Conservation (phyloP, 2,113 vertebrate genomes). For the Tupaia tana region DNA sequence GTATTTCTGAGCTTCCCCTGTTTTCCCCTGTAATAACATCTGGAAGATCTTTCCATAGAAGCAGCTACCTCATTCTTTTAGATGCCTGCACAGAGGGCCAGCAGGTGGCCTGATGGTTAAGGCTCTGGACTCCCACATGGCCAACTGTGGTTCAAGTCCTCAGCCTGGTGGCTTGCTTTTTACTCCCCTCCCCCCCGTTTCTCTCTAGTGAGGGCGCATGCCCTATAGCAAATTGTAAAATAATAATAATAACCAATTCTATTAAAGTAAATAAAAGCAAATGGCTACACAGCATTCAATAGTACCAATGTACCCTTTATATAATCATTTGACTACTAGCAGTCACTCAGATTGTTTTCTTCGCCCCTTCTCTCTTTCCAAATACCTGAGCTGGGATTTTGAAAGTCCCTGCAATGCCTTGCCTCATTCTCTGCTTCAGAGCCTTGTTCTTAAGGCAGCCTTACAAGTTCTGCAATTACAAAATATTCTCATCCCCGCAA, state of each 20-base stretch:
- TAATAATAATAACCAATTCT: no score
- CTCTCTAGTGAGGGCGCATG: no score
- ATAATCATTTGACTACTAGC: neutral
- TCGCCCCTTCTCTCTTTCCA: neutral
- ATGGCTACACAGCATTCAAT: neutral
- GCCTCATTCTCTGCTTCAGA: neutral
- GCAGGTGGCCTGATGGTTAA: no score
- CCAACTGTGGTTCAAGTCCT: no score
- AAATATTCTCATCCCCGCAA: slow-evolving; percentile 25
- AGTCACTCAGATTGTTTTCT: neutral
- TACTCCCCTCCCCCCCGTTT: no score
- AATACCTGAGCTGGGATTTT: neutral
- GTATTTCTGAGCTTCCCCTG: neutral
- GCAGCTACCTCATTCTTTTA: neutral
- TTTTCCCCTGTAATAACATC: neutral
- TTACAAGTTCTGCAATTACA: neutral
- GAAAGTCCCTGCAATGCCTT: neutral
- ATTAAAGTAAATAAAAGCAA: neutral
- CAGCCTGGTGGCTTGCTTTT: no score
- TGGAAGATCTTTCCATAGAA: slow-evolving; percentile 14
- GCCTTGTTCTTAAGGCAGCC: neutral
- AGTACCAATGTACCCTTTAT: neutral
- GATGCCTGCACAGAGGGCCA: neutral
- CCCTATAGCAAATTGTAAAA: no score
- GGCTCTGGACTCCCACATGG: no score